A percentile compares a stretch with the other conserved stretches of the same genome.
phyloP scores from a whole-genome alignment of 23 tunicate genomes.

The Aplidium turbinatum region DNA sequence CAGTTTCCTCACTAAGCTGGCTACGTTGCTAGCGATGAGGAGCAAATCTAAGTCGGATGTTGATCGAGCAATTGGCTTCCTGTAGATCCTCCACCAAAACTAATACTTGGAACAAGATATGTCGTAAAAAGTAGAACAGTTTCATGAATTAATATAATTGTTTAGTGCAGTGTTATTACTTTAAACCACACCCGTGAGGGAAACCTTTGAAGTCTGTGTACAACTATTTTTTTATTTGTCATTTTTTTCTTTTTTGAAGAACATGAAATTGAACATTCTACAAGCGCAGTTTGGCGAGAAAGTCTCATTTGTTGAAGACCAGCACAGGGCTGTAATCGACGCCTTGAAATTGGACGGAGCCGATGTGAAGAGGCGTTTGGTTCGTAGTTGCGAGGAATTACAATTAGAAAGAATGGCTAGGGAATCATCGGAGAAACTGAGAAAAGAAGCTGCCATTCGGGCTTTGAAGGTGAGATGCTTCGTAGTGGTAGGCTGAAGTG shows the following conservation, averaged over 20 bases:
- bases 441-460: slow-evolving; percentile 38
- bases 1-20: too few relatives aligned
- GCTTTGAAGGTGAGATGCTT: slow-evolving; percentile 34
- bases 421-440: slow-evolving; percentile 38
- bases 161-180: too few relatives aligned
- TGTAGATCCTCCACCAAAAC: too few relatives aligned
- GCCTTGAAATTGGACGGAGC: slow-evolving; percentile 52
- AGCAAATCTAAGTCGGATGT: too few relatives aligned
- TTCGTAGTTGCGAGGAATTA: slow-evolving; percentile 40
- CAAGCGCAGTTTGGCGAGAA: slow-evolving; percentile 73
- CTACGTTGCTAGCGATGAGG: too few relatives aligned
- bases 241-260: slow-evolving; percentile 6
- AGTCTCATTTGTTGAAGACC: slow-evolving; percentile 65
- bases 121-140: too few relatives aligned
- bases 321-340: slow-evolving; percentile 55
- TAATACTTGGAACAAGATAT: too few relatives aligned
- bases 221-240: not conserved
- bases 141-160: too few relatives aligned
- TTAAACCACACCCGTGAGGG: too few relatives aligned
- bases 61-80: too few relatives aligned
- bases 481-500: too few relatives aligned
- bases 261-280: slow-evolving; percentile 31
- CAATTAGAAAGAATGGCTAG: slow-evolving; percentile 45
- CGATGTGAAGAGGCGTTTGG: slow-evolving; percentile 33
- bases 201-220: not conserved